Conservation (phyloP, 2,113 vertebrate species). For the Cavia porcellus region DNA sequence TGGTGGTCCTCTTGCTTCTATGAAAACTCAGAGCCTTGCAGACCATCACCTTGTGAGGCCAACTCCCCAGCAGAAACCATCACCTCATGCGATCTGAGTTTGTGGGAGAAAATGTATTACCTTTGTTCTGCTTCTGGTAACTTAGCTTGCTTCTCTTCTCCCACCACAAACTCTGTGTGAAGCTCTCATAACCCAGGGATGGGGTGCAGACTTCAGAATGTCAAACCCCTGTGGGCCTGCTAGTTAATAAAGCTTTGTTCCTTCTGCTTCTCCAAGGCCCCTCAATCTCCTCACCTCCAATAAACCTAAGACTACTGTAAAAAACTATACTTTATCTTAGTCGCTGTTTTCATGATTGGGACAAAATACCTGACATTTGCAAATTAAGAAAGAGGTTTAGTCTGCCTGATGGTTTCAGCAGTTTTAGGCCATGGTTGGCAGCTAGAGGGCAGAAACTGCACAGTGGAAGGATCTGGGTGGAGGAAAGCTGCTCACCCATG, state of each 20-base stretch:
- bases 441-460: neutral
- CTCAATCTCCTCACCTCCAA: neutral
- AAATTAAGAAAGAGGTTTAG: neutral
- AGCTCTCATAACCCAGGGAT: neutral
- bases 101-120: neutral
- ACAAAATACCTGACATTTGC: neutral
- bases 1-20: neutral
- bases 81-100: neutral
- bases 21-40: neutral
- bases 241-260: neutral
- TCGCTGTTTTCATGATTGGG: neutral
- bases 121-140: neutral
- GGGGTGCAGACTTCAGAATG: neutral
- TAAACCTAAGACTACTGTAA: neutral
- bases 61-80: neutral
- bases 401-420: neutral
- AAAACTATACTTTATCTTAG: neutral
- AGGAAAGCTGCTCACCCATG: neutral
- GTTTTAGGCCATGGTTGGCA: neutral
- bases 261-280: neutral
- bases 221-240: neutral
- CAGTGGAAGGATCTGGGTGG: neutral
- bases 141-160: neutral
- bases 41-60: neutral
- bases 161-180: neutral